Percentiles rank a stretch among this genome's conserved stretches.
Evolutionary conservation across 2,113 vertebrate genomes (phyloP).

Genomic region (Cnemophilus loriae): DNA sequence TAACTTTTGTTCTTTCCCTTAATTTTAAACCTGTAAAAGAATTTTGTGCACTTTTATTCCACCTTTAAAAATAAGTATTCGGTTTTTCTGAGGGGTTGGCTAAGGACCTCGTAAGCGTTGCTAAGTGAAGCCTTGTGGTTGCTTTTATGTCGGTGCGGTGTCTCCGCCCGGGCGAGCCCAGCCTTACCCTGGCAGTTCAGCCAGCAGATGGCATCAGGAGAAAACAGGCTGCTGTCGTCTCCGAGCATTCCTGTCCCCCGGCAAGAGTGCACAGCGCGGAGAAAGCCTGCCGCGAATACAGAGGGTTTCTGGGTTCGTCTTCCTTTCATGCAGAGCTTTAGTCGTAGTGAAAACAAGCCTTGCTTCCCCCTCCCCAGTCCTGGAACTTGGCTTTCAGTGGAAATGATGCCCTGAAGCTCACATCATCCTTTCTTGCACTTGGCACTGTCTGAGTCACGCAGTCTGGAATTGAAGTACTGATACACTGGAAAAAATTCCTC

Average conservation of each 20-base stretch:
- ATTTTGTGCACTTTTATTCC: background rate
- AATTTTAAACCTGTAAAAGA: background rate
- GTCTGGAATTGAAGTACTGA: background rate
- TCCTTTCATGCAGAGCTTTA: background rate
- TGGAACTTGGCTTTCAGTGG: background rate
- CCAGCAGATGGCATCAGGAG: slow-evolving; percentile 5
- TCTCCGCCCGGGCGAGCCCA: background rate
- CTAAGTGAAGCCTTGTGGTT: background rate
- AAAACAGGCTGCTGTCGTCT: background rate
- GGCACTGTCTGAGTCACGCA: background rate
- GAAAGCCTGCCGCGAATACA: accelerated
- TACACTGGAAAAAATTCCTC: slow-evolving; percentile 1
- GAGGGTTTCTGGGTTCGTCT: background rate
- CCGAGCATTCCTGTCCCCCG: background rate
- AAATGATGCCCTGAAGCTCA: background rate
- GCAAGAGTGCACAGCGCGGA: accelerated
- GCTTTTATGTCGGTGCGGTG: accelerated
- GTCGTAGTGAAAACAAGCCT: background rate
- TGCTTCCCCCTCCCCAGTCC: background rate
- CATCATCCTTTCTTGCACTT: background rate
- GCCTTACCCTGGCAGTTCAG: accelerated
- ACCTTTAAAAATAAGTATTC: background rate
- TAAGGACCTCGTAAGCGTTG: background rate
- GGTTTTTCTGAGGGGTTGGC: background rate
- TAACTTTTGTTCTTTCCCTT: background rate